Evolutionary conservation across 2,113 vertebrate species (phyloP).

Genomic region (Tyto alba): DNA sequence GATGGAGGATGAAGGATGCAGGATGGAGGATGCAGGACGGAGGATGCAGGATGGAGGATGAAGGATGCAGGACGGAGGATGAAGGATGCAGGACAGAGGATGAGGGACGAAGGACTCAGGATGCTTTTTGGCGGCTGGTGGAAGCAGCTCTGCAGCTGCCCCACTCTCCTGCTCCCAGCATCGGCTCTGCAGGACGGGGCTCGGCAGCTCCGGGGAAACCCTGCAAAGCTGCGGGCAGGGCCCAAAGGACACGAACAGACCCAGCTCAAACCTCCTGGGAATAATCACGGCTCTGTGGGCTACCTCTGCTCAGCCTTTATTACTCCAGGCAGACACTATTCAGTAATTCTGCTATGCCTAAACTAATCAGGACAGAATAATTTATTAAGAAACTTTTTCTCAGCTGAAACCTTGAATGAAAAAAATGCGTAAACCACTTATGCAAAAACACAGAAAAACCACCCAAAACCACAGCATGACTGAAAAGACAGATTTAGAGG

Average conservation of each 20-base stretch:
- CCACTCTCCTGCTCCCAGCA: rapidly evolving
- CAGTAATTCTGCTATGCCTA: too few relatives aligned
- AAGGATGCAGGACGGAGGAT: too few relatives aligned
- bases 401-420: background rate
- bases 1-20: too few relatives aligned
- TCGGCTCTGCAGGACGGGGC: background rate
- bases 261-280: background rate
- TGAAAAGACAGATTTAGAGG: background rate
- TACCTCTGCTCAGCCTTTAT: too few relatives aligned
- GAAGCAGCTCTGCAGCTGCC: background rate
- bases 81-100: rapidly evolving
- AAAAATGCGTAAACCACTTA: background rate
- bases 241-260: background rate
- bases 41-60: background rate
- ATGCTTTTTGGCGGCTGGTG: background rate
- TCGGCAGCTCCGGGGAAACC: background rate
- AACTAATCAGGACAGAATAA: too few relatives aligned
- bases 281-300: background rate
- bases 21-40: too few relatives aligned
- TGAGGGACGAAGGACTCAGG: too few relatives aligned
- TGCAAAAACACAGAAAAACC: background rate
- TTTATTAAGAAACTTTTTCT: background rate
- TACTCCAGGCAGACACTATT: background rate
- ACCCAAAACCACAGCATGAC: background rate
- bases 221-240: background rate